phyloP scores from a whole-genome alignment of 2,797 vertebrate genomes.

The Oreochromis mossambicus region DNA sequence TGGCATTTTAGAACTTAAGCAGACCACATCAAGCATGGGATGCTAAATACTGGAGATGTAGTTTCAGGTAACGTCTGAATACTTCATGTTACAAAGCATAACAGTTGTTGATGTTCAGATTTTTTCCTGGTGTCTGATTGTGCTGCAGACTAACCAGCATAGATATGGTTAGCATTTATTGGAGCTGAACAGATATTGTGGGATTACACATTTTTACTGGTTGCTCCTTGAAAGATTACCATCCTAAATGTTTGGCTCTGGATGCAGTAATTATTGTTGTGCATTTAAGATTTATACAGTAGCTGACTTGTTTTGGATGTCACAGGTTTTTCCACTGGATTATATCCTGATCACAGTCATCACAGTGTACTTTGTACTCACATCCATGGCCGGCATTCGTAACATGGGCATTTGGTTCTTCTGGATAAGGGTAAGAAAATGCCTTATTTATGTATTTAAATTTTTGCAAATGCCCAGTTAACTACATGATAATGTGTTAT shows the following conservation, averaged over 20 bases:
- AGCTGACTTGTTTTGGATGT: conserved; percentile 15
- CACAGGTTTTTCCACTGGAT: conserved; percentile 95
- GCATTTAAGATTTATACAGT: background rate
- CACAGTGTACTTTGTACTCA: conserved; percentile 97
- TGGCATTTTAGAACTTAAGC: conserved; percentile 38
- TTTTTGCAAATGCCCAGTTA: background rate
- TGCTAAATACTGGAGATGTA: background rate
- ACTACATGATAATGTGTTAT: background rate
- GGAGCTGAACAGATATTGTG: background rate
- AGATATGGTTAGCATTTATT: background rate
- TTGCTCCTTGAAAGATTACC: background rate
- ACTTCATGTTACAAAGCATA: background rate
- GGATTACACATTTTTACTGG: background rate
- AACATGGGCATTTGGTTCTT: conserved; percentile 99
- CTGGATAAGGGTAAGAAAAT: conserved; percentile 88
- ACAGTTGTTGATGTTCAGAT: background rate
- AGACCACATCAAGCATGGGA: background rate
- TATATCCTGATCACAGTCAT: conserved; percentile 96
- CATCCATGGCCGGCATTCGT: conserved; percentile 98
- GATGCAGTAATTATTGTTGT: background rate
- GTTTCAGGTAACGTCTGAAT: background rate
- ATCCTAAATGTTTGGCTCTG: background rate
- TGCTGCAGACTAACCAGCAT: background rate
- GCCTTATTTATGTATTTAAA: background rate
- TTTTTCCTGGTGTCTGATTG: background rate